phyloP scores from a whole-genome alignment of 2,113 vertebrate genomes.

The Pituophis catenifer region DNA sequence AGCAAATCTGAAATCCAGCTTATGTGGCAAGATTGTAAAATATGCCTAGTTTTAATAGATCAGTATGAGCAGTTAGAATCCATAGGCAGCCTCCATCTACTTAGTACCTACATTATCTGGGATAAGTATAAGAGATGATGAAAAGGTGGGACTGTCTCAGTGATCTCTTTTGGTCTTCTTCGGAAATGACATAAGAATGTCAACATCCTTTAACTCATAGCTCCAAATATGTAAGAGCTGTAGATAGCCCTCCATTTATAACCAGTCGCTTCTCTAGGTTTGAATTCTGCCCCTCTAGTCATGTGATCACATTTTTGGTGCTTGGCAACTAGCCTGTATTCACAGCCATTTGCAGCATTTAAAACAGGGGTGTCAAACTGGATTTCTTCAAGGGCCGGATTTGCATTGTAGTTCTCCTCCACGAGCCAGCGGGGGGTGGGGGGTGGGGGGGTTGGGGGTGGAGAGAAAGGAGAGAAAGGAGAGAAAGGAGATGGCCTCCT shows the following conservation, averaged over 20 bases:
- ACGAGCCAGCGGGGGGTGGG: fast-evolving
- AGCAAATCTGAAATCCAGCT: not conserved
- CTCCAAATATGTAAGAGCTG: not conserved
- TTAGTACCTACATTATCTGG: not conserved
- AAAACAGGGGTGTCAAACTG: not conserved
- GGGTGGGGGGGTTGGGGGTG: too few species aligned
- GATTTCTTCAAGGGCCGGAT: too few species aligned
- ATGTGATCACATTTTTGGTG: too few species aligned
- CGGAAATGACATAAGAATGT: not conserved
- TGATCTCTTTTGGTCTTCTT: not conserved
- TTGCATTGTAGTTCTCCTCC: too few species aligned
- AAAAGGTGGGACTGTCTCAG: not conserved
- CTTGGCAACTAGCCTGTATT: too few species aligned
- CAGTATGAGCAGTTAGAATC: not conserved
- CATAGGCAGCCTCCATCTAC: not conserved
- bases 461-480: too few species aligned
- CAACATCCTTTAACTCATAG: not conserved
- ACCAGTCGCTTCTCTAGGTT: not conserved
- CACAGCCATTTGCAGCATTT: too few species aligned
- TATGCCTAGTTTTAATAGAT: not conserved
- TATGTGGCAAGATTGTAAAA: not conserved
- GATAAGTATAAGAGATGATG: not conserved
- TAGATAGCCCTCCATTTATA: too few species aligned
- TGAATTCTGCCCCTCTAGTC: not conserved
- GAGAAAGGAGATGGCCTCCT: too few species aligned